These are phyloP conservation scores for Chromis chromis DNA, from an alignment of 2,797 vertebrate genomes.

Conservation along the genomic window DNA sequence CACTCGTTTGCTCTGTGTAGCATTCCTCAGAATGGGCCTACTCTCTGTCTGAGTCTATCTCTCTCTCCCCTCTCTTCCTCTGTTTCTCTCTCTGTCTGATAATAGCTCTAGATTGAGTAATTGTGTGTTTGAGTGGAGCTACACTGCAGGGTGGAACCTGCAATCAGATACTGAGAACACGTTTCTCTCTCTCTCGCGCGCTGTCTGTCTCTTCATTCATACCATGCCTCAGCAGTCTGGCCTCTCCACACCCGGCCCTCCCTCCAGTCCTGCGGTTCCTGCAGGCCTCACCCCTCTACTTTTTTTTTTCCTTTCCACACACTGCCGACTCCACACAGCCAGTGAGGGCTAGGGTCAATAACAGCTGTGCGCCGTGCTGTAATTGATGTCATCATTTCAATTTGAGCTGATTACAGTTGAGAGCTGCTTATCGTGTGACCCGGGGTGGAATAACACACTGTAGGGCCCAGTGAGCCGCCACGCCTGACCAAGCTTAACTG, in stretches of 20 bases:
- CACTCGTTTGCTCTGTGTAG: constrained; percentile 74
- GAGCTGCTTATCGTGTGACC: constrained; percentile 82
- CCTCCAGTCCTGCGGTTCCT: constrained; percentile 58
- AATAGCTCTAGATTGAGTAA: constrained; percentile 87
- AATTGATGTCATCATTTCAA: constrained; percentile 89
- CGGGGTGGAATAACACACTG: constrained; percentile 69
- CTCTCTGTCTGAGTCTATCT: constrained; percentile 62
- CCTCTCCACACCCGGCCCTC: constrained; percentile 62
- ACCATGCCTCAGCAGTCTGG: constrained; percentile 64
- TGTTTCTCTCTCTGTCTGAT: constrained; percentile 76
- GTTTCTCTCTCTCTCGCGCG: constrained; percentile 38
- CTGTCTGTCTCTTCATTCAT: constrained; percentile 70
- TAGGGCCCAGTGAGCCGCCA: constrained; percentile 66
- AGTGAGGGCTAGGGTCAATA: constrained; percentile 81
- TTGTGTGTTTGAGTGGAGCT: constrained; percentile 85
- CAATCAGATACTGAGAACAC: constrained; percentile 81
- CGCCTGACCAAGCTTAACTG: constrained; percentile 73
- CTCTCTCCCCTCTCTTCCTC: constrained; percentile 55
- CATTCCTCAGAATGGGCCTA: constrained; percentile 71
- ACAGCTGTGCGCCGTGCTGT: constrained; percentile 78
- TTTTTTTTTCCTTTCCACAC: constrained; percentile 2
- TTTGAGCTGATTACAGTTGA: constrained; percentile 86
- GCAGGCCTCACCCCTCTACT: constrained; percentile 29
- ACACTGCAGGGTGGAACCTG: constrained; percentile 82
- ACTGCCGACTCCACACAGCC: constrained; percentile 41